Conservation (phyloP, 2,797 vertebrate genomes). For the Ficedula albicollis region DNA sequence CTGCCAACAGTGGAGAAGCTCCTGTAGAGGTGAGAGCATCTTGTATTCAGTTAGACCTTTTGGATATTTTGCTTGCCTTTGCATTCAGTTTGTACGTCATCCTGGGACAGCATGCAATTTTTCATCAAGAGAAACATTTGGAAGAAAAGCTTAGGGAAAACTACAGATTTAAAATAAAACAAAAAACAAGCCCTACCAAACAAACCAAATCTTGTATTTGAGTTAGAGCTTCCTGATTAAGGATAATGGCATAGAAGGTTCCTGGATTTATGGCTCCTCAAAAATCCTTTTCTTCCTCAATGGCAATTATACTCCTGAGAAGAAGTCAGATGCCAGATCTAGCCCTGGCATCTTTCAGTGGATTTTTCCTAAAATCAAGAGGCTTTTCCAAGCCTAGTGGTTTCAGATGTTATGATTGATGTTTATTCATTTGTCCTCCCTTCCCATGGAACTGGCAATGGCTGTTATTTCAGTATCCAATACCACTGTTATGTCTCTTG, state of each 20-base stretch:
- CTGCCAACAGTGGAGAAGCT: neutral
- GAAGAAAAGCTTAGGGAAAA: neutral
- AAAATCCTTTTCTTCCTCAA: neutral
- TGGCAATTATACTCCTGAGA: neutral
- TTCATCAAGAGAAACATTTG: neutral
- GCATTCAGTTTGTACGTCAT: neutral
- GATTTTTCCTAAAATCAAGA: constrained; percentile 52
- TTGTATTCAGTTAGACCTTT: neutral
- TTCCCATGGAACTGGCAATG: constrained; percentile 36
- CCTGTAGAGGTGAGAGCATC: neutral
- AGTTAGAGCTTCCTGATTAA: neutral
- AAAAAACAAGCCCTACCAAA: neutral
- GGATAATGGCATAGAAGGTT: neutral
- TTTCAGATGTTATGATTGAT: constrained; percentile 14
- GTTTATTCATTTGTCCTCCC: constrained; percentile 38
- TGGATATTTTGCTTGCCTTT: neutral
- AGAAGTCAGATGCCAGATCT: neutral
- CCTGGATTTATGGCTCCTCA: neutral
- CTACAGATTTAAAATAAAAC: neutral
- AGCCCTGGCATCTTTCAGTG: neutral
- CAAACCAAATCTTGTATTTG: neutral
- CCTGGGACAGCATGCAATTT: neutral
- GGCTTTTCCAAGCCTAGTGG: constrained; percentile 42
- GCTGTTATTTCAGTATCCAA: constrained; percentile 30
- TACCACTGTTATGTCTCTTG: constrained; percentile 37